Evolutionary conservation across 2,113 vertebrate species (phyloP).

Genomic region (Lates calcarifer): DNA sequence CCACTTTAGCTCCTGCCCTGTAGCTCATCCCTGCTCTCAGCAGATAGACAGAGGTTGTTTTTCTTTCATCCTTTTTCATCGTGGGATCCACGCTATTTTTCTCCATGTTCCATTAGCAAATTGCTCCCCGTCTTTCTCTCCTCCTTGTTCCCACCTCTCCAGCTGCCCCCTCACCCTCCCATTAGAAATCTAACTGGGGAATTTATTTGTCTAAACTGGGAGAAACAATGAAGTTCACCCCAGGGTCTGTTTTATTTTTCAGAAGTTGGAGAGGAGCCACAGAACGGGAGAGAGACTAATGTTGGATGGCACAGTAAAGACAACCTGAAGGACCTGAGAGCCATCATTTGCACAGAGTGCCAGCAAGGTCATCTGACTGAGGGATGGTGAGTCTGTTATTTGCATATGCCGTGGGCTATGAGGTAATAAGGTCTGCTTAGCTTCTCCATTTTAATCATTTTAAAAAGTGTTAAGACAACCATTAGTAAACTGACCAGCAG

Average conservation of each 20-base stretch:
- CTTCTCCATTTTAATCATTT: conserved; percentile 45
- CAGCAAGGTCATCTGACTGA: conserved; percentile 60
- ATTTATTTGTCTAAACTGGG: conserved; percentile 74
- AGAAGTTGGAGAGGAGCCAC: conserved; percentile 51
- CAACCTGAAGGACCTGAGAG: conserved; percentile 68
- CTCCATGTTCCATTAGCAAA: conserved; percentile 84
- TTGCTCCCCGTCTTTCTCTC: conserved; percentile 65
- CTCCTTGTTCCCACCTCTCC: conserved; percentile 40
- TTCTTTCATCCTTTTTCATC: conserved; percentile 49
- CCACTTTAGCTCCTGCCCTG: conserved; percentile 63
- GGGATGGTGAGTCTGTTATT: conserved; percentile 70
- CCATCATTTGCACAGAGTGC: conserved; percentile 56
- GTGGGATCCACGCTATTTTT: conserved; percentile 63
- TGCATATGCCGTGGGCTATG: conserved; percentile 59
- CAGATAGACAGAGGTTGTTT: conserved; percentile 44
- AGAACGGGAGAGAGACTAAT: conserved; percentile 38
- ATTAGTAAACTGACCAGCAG: conserved; percentile 52
- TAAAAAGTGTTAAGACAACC: conserved; percentile 30
- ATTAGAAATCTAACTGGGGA: conserved; percentile 77
- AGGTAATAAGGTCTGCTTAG: conserved; percentile 51
- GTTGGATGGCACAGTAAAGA: conserved; percentile 51
- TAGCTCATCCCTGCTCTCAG: conserved; percentile 51
- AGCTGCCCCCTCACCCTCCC: conserved; percentile 52
- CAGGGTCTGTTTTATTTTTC: conserved; percentile 61
- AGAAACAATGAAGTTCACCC: conserved; percentile 77